Conservation (phyloP, 2,797 vertebrate species). For the Melanotaenia parkinsoni region DNA sequence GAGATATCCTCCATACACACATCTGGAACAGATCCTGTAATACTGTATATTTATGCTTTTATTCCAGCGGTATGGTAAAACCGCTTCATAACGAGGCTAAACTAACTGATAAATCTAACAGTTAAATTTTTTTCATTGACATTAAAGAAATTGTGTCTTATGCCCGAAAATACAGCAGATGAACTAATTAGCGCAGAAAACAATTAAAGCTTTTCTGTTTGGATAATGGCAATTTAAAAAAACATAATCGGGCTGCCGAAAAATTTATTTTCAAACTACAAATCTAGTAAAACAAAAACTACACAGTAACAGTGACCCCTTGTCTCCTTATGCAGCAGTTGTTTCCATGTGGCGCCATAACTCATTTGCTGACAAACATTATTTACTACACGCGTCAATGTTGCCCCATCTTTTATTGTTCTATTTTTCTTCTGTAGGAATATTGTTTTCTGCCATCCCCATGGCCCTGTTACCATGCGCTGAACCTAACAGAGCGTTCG, state of each 20-base stretch:
- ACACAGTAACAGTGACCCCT: constrained; percentile 31
- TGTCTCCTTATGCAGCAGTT: constrained; percentile 49
- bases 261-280: constrained; percentile 27
- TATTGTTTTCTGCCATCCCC: constrained; percentile 77
- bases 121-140: background rate
- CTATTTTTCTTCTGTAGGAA: constrained; percentile 65
- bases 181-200: background rate
- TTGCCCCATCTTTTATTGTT: constrained; percentile 67
- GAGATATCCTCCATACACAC: too few species aligned
- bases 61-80: too few species aligned
- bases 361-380: constrained; percentile 66
- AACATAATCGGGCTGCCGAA: constrained; percentile 30
- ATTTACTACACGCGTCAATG: constrained; percentile 68
- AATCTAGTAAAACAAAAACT: constrained; percentile 28
- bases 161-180: background rate
- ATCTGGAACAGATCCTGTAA: too few species aligned
- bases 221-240: constrained; percentile 13
- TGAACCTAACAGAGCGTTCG: constrained; percentile 76
- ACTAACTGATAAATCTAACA: background rate
- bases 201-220: constrained; percentile 1
- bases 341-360: constrained; percentile 54
- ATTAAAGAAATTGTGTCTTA: background rate
- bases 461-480: constrained; percentile 78
- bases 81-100: background rate
- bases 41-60: too few species aligned